These are phyloP conservation scores for Sphaerodactylus townsendi DNA, from an alignment of 2,113 vertebrate species.

Conservation along the genomic window DNA sequence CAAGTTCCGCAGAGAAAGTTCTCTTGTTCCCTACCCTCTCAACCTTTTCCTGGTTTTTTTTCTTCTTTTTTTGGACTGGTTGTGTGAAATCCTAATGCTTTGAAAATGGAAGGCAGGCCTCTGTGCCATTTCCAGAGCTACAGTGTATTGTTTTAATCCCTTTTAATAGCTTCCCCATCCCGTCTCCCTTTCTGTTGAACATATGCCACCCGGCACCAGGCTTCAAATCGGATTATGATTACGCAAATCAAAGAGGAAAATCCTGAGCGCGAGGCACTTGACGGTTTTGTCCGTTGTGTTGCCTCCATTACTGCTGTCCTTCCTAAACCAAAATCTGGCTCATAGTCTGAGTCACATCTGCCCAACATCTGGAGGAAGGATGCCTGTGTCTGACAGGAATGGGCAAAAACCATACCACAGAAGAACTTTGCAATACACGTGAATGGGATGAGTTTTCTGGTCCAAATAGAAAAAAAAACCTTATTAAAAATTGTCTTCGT, in stretches of 20 bases:
- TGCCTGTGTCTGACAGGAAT: background rate
- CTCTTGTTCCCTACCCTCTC: too few relatives aligned
- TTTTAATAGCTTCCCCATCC: constrained; percentile 59
- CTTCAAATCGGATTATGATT: constrained; percentile 54
- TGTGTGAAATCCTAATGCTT: constrained; percentile 42
- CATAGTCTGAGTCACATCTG: background rate
- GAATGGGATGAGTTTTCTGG: background rate
- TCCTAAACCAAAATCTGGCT: background rate
- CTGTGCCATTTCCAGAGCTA: constrained; percentile 35
- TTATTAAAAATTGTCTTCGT: too few relatives aligned
- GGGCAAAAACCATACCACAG: background rate
- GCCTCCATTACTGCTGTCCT: background rate
- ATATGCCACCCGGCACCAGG: constrained; percentile 37
- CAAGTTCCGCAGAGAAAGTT: background rate
- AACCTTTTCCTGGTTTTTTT: background rate
- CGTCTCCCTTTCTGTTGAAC: constrained; percentile 41
- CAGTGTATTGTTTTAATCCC: constrained; percentile 47
- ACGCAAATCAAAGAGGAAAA: constrained; percentile 31
- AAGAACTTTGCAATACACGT: background rate
- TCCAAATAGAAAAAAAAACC: background rate
- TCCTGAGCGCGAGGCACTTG: constrained; percentile 15
- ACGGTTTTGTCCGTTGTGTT: background rate
- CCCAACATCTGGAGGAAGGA: background rate
- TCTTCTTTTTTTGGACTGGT: background rate
- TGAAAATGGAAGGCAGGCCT: constrained; percentile 32